Base-by-base conservation (phyloP, 2,797 vertebrate genomes). In the Phataginus tetradactyla region DNA sequence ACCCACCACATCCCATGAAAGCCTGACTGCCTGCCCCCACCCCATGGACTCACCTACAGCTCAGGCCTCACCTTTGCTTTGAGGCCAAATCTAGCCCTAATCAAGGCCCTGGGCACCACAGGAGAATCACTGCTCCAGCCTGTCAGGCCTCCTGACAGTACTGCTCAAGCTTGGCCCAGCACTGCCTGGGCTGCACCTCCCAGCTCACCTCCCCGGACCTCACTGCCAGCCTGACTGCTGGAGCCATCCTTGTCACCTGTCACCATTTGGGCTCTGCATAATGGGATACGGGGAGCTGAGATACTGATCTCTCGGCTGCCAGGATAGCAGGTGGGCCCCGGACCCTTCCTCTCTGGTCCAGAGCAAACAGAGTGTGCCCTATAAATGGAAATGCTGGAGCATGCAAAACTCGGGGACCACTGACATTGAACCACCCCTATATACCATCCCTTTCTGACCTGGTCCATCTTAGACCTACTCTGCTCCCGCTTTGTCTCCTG, bases 151-250 rank as follows among this genome's bases (percentile, higher is more conserved):
- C 32, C 53, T 39, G 63, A 42, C 4, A 45, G 21, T 15, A 27
- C 27, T 3, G 7, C 21, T 29, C 14, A 27, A 23, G 61, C 39
- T 6, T 34, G 63, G 61, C 20, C 5, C 13, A 42, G 55, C 34
- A 51, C 68, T 32, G 7, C 32, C 15, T 2, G 14, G 61, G 29
- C 23, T 68, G 32, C 27, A 4, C 29, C 3, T 7, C 66, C 69
- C 42, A 37, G 57, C 63, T 59, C 1, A 0, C 8, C 42, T 49
- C 18, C 21, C 57, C 17, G 59, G 18, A 18, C 45, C 39, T 32
- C n/a, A 8, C 0, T 4, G 17, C n/a, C 39, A 55, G 12, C 34
- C 45, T 75, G 8, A 13, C 29, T 11, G 21, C 18, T 13, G 4
- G 20, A 59, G 55, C 13, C 20, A 0, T 23, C 32, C 34, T 66